A percentile compares a stretch with the other conserved stretches of the same genome.
Conservation (phyloP, 30 jellyfish, hydroid and myxozoan genomes). For the Hydra vulgaris region DNA sequence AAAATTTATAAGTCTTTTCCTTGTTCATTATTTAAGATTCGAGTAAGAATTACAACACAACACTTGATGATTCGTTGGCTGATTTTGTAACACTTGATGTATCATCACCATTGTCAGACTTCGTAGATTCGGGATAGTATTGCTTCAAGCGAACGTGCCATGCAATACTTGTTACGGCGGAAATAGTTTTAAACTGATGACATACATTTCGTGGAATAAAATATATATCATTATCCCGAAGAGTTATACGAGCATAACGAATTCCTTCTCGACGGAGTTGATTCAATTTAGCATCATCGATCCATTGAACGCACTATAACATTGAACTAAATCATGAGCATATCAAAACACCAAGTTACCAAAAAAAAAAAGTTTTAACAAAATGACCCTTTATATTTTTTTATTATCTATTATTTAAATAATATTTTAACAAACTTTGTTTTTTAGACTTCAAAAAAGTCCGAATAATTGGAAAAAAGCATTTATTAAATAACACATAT, state of each 20-base stretch:
- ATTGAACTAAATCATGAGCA: neutral
- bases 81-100: neutral
- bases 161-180: constrained; percentile 94
- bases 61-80: too few relatives aligned
- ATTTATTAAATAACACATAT: too few relatives aligned
- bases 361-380: too few relatives aligned
- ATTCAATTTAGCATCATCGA: constrained; percentile 89
- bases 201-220: constrained; percentile 93
- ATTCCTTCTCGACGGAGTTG: constrained; percentile 92
- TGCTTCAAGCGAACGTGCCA: constrained; percentile 94
- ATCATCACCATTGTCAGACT: neutral
- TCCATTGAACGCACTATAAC: constrained; percentile 90
- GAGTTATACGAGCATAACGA: constrained; percentile 72
- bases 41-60: too few relatives aligned
- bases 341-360: neutral
- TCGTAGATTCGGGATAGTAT: constrained; percentile 46
- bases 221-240: constrained; percentile 81
- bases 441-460: too few relatives aligned
- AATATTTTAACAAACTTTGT: too few relatives aligned
- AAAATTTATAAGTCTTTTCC: too few relatives aligned
- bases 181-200: constrained; percentile 90
- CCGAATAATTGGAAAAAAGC: too few relatives aligned
- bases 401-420: too few relatives aligned
- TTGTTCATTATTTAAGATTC: too few relatives aligned
- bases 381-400: too few relatives aligned